Evolutionary conservation across 2,797 vertebrate genomes (phyloP).

Genomic region (Ispidina picta): DNA sequence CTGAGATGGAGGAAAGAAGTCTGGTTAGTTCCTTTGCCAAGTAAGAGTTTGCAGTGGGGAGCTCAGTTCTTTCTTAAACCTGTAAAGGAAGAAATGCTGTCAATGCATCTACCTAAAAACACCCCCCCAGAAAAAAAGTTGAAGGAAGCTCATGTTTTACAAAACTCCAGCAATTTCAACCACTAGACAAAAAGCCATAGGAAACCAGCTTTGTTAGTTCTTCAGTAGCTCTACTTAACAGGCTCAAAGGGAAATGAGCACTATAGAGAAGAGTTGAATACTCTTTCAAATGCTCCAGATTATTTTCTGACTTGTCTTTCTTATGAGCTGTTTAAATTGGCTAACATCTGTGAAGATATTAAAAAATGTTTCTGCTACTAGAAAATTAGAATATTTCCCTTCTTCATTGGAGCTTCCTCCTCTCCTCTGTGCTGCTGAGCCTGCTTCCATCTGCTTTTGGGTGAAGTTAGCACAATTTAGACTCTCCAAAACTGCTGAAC

Average conservation of each 20-base stretch:
- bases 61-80: neutral
- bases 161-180: neutral
- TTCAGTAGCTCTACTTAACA: neutral
- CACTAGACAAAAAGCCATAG: neutral
- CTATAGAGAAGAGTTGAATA: neutral
- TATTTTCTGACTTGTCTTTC: neutral
- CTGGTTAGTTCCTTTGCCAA: neutral
- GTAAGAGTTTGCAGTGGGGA: neutral
- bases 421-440: neutral
- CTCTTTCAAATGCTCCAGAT: neutral
- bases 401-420: neutral
- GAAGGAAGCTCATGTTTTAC: neutral
- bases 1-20: neutral
- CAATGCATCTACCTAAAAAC: neutral
- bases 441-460: neutral
- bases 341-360: neutral
- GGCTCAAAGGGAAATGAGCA: neutral
- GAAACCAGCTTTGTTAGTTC: neutral
- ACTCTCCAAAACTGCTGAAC: neutral
- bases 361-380: neutral
- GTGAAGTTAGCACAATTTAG: neutral
- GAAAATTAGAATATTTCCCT: neutral
- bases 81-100: neutral
- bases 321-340: conserved; percentile 1
- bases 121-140: neutral